Base-by-base conservation (phyloP, 2,888 invertebrate species). In the Baccha elongata region DNA sequence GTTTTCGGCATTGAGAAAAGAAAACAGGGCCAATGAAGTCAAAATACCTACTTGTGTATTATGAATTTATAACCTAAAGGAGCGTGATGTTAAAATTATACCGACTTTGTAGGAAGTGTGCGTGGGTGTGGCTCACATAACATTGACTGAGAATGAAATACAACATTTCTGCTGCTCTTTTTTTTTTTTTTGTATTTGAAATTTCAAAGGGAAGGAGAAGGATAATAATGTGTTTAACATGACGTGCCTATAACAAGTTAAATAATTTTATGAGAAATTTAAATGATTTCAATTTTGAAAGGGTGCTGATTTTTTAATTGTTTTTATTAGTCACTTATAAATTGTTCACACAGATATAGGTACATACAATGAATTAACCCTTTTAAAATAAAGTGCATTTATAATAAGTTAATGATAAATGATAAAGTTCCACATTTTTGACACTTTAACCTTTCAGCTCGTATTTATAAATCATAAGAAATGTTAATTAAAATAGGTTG, bases 11-110 rank as follows among this genome's bases (percentile, higher is more conserved):
- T 42, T 40, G 26, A 17, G 19, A 37, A 62, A 64, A 48, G 35
- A 52, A 58, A 81, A 83, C 78, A 78, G 72, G 78, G 67, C 65
- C 60, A 78, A 68, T 60, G 40, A 29, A 68, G 78, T 76, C 81
- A 76, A 81, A 81, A 81, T 42, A 42, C 35, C n/a, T n/a, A 42
- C 1, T 15, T 11, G 13, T n/a, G 8, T 64, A 69, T n/a, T 78
- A 42, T 67, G 72, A 78, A 78, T 72, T 83, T 76, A 83, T 55
- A 35, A 62, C 48, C 48, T 62, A 72, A n/a, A 78, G 72, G 64
- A 76, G 75, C 71, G 71, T 81, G 71, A 40, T 58, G 58, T 58
- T 23, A 72, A 73, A 78, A 68, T 76, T 76, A 68, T 23, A 13
- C 67, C 4, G 29, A 23, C 11, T 52, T 75, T 74, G 80, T 48